Conservation (phyloP, 2,797 vertebrate genomes). For the Propithecus deckenii region DNA sequence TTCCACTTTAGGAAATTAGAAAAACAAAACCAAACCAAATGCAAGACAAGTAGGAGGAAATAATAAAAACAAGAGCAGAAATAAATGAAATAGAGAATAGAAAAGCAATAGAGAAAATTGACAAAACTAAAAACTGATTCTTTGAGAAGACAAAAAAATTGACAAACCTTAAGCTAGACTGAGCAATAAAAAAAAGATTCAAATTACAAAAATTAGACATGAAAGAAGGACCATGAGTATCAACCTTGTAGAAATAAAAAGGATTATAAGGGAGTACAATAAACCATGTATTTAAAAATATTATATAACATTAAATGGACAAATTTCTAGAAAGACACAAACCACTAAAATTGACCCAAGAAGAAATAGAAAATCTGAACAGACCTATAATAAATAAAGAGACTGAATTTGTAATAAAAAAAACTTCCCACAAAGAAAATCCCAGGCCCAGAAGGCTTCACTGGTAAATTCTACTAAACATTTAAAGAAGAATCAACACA, state of each 20-base stretch:
- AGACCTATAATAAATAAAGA: not conserved
- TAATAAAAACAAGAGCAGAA: not conserved
- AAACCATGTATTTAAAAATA: not conserved
- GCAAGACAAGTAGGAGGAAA: not conserved
- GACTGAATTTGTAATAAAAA: not conserved
- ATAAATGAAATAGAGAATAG: not conserved
- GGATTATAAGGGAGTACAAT: not conserved
- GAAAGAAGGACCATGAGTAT: not conserved
- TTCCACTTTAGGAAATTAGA: not conserved
- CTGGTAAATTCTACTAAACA: not conserved
- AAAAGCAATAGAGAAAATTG: not conserved
- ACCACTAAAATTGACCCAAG: not conserved
- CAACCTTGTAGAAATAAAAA: not conserved
- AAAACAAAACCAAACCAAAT: not conserved
- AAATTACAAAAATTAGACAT: not conserved
- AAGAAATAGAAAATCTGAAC: not conserved
- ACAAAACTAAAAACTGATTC: not conserved
- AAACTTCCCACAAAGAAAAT: not conserved
- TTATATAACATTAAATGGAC: not conserved
- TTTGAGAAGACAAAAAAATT: not conserved
- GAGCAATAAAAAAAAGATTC: not conserved
- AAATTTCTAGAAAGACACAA: not conserved
- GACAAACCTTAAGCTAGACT: not conserved
- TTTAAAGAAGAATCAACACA: not conserved
- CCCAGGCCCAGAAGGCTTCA: not conserved